Conservation (phyloP, 1,140 invertebrate genomes). For the Drosophila busckii region DNA sequence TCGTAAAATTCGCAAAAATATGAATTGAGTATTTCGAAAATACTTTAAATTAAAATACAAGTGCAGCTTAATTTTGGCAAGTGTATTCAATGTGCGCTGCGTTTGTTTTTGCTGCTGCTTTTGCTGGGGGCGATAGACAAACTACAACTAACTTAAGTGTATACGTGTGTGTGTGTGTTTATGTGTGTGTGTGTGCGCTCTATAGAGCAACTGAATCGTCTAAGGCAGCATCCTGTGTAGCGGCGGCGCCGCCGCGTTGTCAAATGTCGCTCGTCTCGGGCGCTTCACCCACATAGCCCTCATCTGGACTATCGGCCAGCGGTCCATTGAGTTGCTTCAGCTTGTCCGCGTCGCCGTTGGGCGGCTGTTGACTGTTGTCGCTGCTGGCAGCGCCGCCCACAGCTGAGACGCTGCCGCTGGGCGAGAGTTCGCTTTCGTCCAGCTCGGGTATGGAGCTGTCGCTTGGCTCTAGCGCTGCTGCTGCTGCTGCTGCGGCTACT, state of each 20-base stretch:
- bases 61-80: too few relatives aligned
- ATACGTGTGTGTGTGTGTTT: neutral
- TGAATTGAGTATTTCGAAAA: too few relatives aligned
- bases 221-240: slow-evolving; percentile 47
- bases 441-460: slow-evolving; percentile 60
- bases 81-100: too few relatives aligned
- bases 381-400: slow-evolving; percentile 23
- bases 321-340: slow-evolving; percentile 80
- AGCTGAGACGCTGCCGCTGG: slow-evolving; percentile 41
- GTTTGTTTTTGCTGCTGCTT: too few relatives aligned
- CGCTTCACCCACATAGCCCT: slow-evolving; percentile 90
- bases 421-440: slow-evolving; percentile 63
- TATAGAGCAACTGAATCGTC: slow-evolving; percentile 78
- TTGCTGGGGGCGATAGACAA: too few relatives aligned
- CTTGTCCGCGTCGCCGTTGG: slow-evolving; percentile 50
- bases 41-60: too few relatives aligned
- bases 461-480: slow-evolving; percentile 4
- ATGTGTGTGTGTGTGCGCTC: slow-evolving; percentile 32
- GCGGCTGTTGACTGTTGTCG: slow-evolving; percentile 77
- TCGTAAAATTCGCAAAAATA: too few relatives aligned
- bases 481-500: slow-evolving; percentile 14
- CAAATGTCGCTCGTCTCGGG: slow-evolving; percentile 82
- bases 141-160: too few relatives aligned
- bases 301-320: slow-evolving; percentile 91
- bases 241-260: slow-evolving; percentile 62